These are phyloP conservation scores for Acrocyrtus sp. DNA, from an alignment of 2,888 invertebrate species.

Conservation along the genomic window DNA sequence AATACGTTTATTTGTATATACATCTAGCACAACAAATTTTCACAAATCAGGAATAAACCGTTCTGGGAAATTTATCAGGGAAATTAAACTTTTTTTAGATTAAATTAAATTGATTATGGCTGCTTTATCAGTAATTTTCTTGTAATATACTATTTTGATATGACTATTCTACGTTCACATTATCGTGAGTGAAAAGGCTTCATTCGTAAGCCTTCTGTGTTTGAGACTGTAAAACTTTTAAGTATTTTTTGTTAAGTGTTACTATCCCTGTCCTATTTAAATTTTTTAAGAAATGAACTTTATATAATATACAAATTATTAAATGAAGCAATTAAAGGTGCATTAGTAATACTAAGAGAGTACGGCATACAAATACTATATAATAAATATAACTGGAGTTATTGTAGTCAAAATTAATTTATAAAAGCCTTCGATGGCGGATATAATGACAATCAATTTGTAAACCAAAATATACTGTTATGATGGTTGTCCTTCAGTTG, in stretches of 20 bases:
- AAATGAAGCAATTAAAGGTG: not conserved
- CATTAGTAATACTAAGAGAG: constrained; percentile 2
- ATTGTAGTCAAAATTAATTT: not conserved
- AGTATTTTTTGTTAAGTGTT: constrained; percentile 19
- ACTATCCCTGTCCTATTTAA: constrained; percentile 1
- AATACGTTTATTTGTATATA: not conserved
- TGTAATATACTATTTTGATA: not conserved
- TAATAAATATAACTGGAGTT: not conserved
- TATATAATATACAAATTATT: not conserved
- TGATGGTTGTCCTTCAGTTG: no score
- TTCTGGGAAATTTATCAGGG: not conserved
- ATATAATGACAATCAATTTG: constrained; percentile 41
- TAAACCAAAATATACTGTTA: constrained; percentile 28
- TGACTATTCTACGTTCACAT: not conserved
- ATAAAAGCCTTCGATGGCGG: not conserved
- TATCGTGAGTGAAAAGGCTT: not conserved
- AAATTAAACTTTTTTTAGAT: not conserved
- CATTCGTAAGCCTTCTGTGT: not conserved
- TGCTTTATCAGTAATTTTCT: not conserved
- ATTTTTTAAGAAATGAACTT: constrained; percentile 1
- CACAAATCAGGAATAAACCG: not conserved
- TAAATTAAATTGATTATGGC: not conserved
- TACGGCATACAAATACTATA: not conserved
- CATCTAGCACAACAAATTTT: not conserved
- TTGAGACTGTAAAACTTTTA: constrained; percentile 31